Base-by-base conservation (phyloP, 2,797 vertebrate species). In the Sebastes kiyomatsui region DNA sequence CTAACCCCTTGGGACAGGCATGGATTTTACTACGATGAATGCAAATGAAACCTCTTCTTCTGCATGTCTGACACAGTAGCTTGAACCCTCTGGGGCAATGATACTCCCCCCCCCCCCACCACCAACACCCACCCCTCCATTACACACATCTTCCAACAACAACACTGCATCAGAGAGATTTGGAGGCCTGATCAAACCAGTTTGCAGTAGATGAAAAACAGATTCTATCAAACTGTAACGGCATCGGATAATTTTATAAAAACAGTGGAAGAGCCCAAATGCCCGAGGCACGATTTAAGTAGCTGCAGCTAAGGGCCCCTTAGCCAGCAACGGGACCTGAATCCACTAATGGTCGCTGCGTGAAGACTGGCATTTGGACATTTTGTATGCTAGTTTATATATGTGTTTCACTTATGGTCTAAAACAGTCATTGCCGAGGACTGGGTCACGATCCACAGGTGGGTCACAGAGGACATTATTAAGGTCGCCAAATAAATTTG, bases 141-240 rank as follows among this genome's bases (percentile, higher is more conserved):
- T 79, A 75, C 79, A 82, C 79, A 82, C 62, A 80, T 78, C 49
- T 77, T 81, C 68, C 75, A 75, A 81, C 75, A 88, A 72, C 80
- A 87, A 81, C 62, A 86, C 59, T 27, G 74, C 76, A 73, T 62
- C 71, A 71, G 80, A 88, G 90, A 91, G 90, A 91, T 85, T 82
- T 88, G 62, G 49, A 82, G 74, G 66, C 52, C 46, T 80, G 83
- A 92, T 94, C 90, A 89, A 90, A 91, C 89, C 80, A 88, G 91
- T 91, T 87, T 80, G 79, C 32, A 77, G 91, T 89, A 85, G 84
- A 93, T 85, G 80, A 81, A 86, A 89, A 85, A 73, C 49, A 35
- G 81, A 90, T 91, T 94, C 84, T 77, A 87, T 87, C 86, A 81
- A 84, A 86, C 73, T 79, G 65, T 67, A 65, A 82, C 67, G 61